Conservation (phyloP, 2,113 vertebrate genomes). For the Alectura lathami region DNA sequence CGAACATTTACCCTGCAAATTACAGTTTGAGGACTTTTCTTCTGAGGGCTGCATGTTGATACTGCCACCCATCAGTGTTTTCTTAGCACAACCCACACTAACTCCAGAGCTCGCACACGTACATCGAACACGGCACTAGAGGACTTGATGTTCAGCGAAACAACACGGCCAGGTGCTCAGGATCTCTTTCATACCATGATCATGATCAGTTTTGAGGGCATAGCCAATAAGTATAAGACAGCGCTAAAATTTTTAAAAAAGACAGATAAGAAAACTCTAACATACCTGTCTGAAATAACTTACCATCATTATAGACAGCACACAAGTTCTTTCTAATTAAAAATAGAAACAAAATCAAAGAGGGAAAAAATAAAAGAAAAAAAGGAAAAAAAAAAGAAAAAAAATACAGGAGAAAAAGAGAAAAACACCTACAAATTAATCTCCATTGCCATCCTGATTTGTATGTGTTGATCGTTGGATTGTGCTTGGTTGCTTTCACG, state of each 20-base stretch:
- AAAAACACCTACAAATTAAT: rapidly evolving
- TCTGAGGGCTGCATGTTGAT: neutral
- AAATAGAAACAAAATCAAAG: neutral
- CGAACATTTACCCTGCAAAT: neutral
- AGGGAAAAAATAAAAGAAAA: neutral
- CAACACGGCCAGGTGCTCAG: neutral
- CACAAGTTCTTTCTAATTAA: neutral
- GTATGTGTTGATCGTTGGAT: neutral
- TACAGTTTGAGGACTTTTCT: neutral
- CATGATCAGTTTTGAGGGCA: neutral
- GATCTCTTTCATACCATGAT: neutral
- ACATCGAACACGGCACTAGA: neutral
- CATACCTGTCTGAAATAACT: neutral
- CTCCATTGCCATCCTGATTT: neutral
- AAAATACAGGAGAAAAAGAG: neutral
- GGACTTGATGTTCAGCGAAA: neutral
- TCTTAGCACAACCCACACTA: neutral
- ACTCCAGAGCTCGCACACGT: rapidly evolving
- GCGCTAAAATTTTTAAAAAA: neutral
- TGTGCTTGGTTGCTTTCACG: rapidly evolving
- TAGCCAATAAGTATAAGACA: neutral
- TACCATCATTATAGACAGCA: neutral
- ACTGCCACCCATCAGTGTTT: neutral
- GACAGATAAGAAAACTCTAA: neutral
- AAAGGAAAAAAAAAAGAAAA: neutral